Evolutionary conservation across 2,888 invertebrate species (phyloP), one percentile per base, ranked within the genome.

Genomic region (Copidosoma aretas): DNA sequence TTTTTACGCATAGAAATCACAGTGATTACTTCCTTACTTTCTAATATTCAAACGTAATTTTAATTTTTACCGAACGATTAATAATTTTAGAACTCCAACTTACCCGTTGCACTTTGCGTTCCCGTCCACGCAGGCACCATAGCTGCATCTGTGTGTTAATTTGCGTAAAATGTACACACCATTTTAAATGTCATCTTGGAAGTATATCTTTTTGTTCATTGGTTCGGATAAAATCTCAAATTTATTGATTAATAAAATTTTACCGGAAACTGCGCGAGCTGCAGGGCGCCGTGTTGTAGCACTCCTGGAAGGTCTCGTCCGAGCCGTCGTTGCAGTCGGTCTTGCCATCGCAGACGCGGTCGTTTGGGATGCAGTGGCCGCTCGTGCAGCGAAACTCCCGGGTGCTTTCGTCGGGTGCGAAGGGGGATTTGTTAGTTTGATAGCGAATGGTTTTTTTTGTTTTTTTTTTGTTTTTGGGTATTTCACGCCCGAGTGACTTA

Each of bases 41-140:
- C n/a, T n/a, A n/a, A n/a, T n/a, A n/a, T n/a, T n/a, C n/a, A n/a
- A n/a, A n/a, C n/a, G n/a, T n/a, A n/a, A n/a, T n/a, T n/a, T n/a
- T n/a, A n/a, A n/a, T n/a, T n/a, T n/a, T n/a, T n/a, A n/a, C n/a
- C n/a, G n/a, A n/a, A n/a, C n/a, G n/a, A n/a, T n/a, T n/a, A n/a
- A n/a, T n/a, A n/a, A n/a, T n/a, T n/a, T n/a, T n/a, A n/a, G n/a
- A n/a, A n/a, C 78, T 72, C 10, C 80, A 71, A 0, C 85, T n/a
- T n/a, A n/a, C n/a, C n/a, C 86, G 73, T 87, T 85, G 72, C 91
- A 91, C 58, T 84, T 81, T 0, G 85, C 81, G 22, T 86, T 85
- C 1, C 86, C 85, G 73, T 89, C 88, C 0, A 89, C 85, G 73
- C 90, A 90, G 0, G 87, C 89, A 1, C 89, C 89, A 74, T 90